A percentile compares a stretch with the other conserved stretches of the same genome.
phyloP scores from a whole-genome alignment of 2,888 invertebrate genomes.

The Hemistola chrysoprasaria region DNA sequence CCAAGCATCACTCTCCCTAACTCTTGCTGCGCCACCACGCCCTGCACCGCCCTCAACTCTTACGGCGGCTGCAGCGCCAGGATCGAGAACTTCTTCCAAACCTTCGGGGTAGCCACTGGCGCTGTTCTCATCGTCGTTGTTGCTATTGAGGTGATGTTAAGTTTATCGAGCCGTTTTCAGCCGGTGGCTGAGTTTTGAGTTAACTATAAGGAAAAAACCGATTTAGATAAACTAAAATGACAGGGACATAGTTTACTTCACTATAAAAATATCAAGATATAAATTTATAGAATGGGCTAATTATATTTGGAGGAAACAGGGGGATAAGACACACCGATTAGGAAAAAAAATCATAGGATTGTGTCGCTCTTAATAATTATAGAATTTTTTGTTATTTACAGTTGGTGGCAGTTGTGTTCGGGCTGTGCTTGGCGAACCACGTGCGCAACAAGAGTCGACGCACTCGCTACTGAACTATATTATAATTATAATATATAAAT shows the following conservation, averaged over 20 bases:
- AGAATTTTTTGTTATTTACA: constrained; percentile 46
- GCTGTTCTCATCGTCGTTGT: constrained; percentile 85
- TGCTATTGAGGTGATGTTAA: constrained; percentile 86
- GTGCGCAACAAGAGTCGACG: constrained; percentile 90
- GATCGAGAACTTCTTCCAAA: constrained; percentile 62
- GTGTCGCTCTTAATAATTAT: no score
- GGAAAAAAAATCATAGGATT: no score
- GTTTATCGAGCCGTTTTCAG: no score
- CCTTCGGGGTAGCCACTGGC: constrained; percentile 80
- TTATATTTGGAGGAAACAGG: no score
- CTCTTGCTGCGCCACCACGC: constrained; percentile 62
- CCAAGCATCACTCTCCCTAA: constrained; percentile 44
- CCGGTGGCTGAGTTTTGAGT: no score
- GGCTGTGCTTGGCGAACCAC: constrained; percentile 92
- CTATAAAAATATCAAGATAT: no score
- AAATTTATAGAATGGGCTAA: no score
- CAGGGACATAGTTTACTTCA: no score
- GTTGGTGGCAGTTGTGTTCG: constrained; percentile 90
- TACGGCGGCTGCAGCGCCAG: constrained; percentile 73
- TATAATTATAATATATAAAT: no score
- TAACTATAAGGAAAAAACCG: no score
- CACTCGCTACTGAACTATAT: constrained; percentile 54
- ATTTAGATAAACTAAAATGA: no score
- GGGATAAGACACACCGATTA: no score
- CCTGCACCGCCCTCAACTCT: constrained; percentile 48